Conservation (phyloP, 2,888 invertebrate genomes). For the Lydus trimaculatus region DNA sequence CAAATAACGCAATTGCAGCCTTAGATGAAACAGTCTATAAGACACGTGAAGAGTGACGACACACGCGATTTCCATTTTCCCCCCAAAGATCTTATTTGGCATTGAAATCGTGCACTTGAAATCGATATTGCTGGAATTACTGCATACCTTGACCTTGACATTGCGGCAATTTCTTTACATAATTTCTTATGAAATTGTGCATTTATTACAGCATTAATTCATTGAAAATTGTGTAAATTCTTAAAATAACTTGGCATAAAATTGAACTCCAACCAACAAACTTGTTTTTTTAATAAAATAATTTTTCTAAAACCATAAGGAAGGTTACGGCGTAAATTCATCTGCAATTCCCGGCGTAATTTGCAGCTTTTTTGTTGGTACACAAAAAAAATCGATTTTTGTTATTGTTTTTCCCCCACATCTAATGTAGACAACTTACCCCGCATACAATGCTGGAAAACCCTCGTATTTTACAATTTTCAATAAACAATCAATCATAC, state of each 20-base stretch:
- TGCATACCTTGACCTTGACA: conserved; percentile 1
- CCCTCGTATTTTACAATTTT: conserved; percentile 90
- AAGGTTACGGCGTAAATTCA: not conserved
- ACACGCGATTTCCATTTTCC: too few species aligned
- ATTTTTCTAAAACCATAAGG: not conserved
- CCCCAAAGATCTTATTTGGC: too few species aligned
- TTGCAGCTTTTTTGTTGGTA: not conserved
- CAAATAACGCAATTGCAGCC: too few species aligned
- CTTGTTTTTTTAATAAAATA: not conserved
- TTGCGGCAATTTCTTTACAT: not conserved
- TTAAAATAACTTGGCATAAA: not conserved
- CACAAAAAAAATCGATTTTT: not conserved
- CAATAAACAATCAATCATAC: conserved; percentile 90
- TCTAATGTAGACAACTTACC: conserved; percentile 64
- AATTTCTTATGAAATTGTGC: not conserved
- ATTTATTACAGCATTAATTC: not conserved
- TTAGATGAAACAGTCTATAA: too few species aligned
- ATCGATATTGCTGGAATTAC: not conserved
- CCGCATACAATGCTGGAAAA: conserved; percentile 82
- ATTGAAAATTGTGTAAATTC: not conserved
- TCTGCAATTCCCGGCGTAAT: not conserved
- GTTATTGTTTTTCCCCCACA: not conserved
- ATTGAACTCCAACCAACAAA: not conserved
- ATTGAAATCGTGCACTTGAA: not conserved
- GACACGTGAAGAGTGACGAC: too few species aligned